phyloP scores from a whole-genome alignment of 2,797 vertebrate species.

The Parauchenoglanis punctatus region DNA sequence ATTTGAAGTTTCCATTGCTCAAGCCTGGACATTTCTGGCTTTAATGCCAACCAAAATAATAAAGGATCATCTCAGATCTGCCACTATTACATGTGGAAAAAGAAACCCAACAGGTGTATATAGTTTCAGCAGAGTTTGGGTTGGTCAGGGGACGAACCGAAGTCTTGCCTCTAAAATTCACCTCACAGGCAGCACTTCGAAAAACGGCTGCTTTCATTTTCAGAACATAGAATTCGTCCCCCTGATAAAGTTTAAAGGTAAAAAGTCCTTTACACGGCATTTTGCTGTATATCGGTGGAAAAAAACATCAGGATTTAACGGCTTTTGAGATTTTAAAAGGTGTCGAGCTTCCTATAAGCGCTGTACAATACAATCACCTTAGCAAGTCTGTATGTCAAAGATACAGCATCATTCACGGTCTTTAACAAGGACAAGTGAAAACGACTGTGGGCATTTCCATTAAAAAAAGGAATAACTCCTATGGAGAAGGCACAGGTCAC shows the following conservation, averaged over 20 bases:
- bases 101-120: neutral
- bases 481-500: slow-evolving; percentile 73
- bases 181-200: neutral
- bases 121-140: neutral
- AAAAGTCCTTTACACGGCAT: neutral
- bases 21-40: neutral
- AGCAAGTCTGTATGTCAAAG: slow-evolving; percentile 31
- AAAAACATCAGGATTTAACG: neutral
- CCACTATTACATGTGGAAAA: neutral
- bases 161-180: neutral
- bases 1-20: neutral
- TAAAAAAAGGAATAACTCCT: slow-evolving; percentile 41
- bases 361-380: slow-evolving; percentile 71
- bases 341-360: slow-evolving; percentile 43
- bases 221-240: neutral
- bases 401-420: slow-evolving; percentile 37
- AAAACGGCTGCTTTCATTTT: neutral
- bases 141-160: neutral
- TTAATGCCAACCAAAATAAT: neutral
- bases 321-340: neutral
- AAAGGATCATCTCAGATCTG: neutral
- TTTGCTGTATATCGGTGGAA: neutral
- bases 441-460: slow-evolving; percentile 54
- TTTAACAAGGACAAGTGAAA: slow-evolving; percentile 42
- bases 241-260: neutral